Conservation (phyloP, 2,888 invertebrate genomes). For the Meiosimyza decipiens region DNA sequence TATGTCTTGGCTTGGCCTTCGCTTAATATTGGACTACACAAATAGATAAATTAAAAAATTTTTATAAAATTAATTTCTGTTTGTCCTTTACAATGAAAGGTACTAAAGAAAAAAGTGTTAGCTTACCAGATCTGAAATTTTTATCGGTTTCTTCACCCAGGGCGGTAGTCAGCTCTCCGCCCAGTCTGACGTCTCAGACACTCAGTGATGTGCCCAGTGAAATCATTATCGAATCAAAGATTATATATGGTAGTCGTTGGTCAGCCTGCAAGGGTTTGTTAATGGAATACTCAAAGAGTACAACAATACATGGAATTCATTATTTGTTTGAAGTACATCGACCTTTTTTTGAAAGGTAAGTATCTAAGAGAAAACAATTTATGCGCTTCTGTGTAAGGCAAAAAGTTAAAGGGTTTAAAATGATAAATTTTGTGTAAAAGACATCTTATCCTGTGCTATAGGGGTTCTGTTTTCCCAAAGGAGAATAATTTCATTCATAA, state of each 20-base stretch:
- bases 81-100: too few species aligned
- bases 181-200: constrained; percentile 19
- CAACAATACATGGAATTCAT: constrained; percentile 59
- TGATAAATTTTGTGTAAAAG: too few species aligned
- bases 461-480: too few species aligned
- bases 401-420: too few species aligned
- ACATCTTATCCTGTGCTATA: too few species aligned
- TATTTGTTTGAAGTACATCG: constrained; percentile 58
- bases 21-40: too few species aligned
- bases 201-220: constrained; percentile 59
- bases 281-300: constrained; percentile 57
- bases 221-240: constrained; percentile 57
- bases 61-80: background rate
- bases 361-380: too few species aligned
- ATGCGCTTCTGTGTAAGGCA: too few species aligned
- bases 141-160: constrained; percentile 38
- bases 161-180: too few species aligned
- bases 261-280: constrained; percentile 56
- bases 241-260: constrained; percentile 53
- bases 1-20: too few species aligned
- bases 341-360: constrained; percentile 57
- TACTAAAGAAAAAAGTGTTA: background rate
- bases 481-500: too few species aligned
- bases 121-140: constrained; percentile 48
- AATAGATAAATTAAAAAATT: too few species aligned